These are phyloP conservation scores for Platypus cylindrus DNA, from an alignment of 2,888 invertebrate species.

Conservation along the genomic window DNA sequence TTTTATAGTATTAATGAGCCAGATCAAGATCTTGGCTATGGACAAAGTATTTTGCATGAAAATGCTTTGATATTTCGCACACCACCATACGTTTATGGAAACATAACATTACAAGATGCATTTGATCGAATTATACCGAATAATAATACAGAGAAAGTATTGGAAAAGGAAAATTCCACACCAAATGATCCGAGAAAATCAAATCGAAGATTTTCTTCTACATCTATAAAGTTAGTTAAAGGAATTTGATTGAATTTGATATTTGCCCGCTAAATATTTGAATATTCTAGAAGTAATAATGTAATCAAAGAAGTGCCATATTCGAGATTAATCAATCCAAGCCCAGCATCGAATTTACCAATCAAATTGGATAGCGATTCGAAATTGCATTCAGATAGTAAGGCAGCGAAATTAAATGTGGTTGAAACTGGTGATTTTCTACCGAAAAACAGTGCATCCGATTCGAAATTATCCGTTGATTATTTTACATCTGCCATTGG, in stretches of 20 bases:
- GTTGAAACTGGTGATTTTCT: slow-evolving; percentile 36
- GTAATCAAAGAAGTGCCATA: slow-evolving; percentile 57
- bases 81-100: slow-evolving; percentile 70
- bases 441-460: slow-evolving; percentile 76
- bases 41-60: slow-evolving; percentile 83
- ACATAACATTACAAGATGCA: slow-evolving; percentile 62
- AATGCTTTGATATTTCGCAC: slow-evolving; percentile 82
- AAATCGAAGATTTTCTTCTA: slow-evolving; percentile 51
- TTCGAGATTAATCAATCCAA: slow-evolving; percentile 61
- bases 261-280: background rate
- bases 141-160: slow-evolving; percentile 20
- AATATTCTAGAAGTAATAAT: slow-evolving; percentile 23
- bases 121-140: slow-evolving; percentile 15
- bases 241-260: slow-evolving; percentile 10
- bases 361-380: slow-evolving; percentile 59
- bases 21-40: slow-evolving; percentile 79
- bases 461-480: slow-evolving; percentile 72
- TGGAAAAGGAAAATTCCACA: slow-evolving; percentile 21
- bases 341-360: slow-evolving; percentile 35
- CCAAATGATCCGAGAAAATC: slow-evolving; percentile 27
- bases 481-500: slow-evolving; percentile 41
- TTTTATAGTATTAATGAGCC: slow-evolving; percentile 51
- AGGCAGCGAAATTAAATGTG: slow-evolving; percentile 30
- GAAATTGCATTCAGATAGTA: slow-evolving; percentile 46
- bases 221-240: slow-evolving; percentile 39